Evolutionary conservation across 1,140 invertebrate genomes (phyloP).

Genomic region (Diachasmimorpha longicaudata): DNA sequence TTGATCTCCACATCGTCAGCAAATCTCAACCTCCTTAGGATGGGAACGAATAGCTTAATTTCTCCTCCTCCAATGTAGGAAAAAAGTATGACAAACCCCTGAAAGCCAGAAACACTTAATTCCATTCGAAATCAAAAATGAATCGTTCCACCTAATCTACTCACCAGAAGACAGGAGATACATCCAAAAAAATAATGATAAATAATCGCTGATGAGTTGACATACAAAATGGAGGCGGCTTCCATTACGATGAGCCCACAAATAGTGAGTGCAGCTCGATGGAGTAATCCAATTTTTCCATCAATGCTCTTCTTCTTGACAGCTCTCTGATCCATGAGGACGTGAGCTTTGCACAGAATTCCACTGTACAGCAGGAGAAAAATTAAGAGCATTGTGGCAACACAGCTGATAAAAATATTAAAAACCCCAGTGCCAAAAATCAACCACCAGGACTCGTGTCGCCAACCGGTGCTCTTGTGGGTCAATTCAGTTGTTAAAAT

Average conservation of each 20-base stretch:
- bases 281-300: slow-evolving; percentile 64
- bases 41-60: slow-evolving; percentile 40
- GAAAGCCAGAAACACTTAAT: slow-evolving; percentile 33
- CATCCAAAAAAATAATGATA: slow-evolving; percentile 68
- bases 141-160: slow-evolving; percentile 33
- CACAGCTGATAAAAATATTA: slow-evolving; percentile 66
- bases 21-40: slow-evolving; percentile 42
- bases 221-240: slow-evolving; percentile 67
- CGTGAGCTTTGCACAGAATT: slow-evolving; percentile 61
- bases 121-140: no score
- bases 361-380: slow-evolving; percentile 65
- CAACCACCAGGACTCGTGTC: slow-evolving; percentile 67
- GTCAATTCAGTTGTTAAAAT: slow-evolving; percentile 66
- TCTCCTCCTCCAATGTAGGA: slow-evolving; percentile 53
- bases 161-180: slow-evolving; percentile 66
- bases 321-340: slow-evolving; percentile 53
- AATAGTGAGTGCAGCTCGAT: slow-evolving; percentile 66
- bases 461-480: slow-evolving; percentile 62
- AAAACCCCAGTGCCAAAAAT: slow-evolving; percentile 63
- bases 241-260: slow-evolving; percentile 65
- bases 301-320: slow-evolving; percentile 56
- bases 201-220: slow-evolving; percentile 65
- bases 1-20: slow-evolving; percentile 37
- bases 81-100: slow-evolving; percentile 54
- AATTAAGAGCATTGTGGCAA: slow-evolving; percentile 61